These are phyloP conservation scores for Larimichthys polyactis DNA, from an alignment of 2,113 vertebrate genomes.

Conservation along the genomic window DNA sequence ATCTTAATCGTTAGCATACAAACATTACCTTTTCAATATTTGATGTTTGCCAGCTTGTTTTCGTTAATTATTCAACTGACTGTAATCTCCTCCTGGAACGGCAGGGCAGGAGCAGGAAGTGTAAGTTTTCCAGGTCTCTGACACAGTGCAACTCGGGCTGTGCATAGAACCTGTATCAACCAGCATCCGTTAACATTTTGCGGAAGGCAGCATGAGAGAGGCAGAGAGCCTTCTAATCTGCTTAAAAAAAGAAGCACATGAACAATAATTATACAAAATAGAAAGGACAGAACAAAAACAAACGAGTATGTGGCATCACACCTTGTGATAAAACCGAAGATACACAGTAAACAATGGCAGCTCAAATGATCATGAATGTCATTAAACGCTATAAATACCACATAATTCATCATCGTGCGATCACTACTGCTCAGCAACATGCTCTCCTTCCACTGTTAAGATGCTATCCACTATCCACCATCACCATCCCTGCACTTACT, in stretches of 20 bases:
- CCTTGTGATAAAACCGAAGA: neutral
- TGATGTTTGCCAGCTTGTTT: slow-evolving; percentile 85
- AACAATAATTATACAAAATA: neutral
- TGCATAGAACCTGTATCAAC: slow-evolving; percentile 2
- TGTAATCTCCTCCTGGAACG: slow-evolving; percentile 79
- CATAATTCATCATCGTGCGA: neutral
- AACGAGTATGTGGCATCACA: neutral
- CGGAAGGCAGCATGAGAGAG: neutral
- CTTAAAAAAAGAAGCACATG: neutral
- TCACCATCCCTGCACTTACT: too few relatives aligned
- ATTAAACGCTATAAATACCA: neutral
- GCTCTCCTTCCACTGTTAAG: neutral
- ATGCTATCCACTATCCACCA: neutral
- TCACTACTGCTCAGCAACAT: too few relatives aligned
- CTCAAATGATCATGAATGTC: neutral
- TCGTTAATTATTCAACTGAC: slow-evolving; percentile 84
- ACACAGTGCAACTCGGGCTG: slow-evolving; percentile 29
- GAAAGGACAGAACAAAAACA: neutral
- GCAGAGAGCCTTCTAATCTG: neutral
- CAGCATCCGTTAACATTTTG: neutral
- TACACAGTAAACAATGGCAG: neutral
- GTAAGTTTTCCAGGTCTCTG: slow-evolving; percentile 63
- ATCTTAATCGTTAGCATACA: slow-evolving; percentile 81
- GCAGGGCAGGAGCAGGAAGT: slow-evolving; percentile 68
- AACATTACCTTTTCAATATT: slow-evolving; percentile 84